phyloP scores from a whole-genome alignment of 1,140 invertebrate species.

The Potamilus streckersoni region DNA sequence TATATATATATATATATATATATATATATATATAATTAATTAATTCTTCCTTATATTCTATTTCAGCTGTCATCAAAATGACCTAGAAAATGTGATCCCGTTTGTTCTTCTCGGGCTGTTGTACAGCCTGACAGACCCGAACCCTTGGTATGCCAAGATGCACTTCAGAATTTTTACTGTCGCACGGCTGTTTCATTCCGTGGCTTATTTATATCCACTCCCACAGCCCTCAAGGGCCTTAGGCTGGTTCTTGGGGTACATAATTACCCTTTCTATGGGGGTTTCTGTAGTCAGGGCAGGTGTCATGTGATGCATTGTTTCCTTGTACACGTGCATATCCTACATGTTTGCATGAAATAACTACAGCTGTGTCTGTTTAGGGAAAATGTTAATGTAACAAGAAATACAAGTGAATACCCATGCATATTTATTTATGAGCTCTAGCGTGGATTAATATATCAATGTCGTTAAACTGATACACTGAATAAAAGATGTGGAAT shows the following conservation, averaged over 20 bases:
- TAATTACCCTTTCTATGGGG: slow-evolving; percentile 71
- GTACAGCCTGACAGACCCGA: slow-evolving; percentile 74
- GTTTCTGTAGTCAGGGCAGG: slow-evolving; percentile 2
- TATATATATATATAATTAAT: too few relatives aligned
- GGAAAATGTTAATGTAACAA: too few relatives aligned
- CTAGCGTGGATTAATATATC: too few relatives aligned
- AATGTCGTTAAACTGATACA: too few relatives aligned
- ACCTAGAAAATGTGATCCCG: slow-evolving; percentile 77
- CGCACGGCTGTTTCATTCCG: slow-evolving; percentile 72
- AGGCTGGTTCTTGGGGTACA: slow-evolving; percentile 69
- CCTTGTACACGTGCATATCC: too few relatives aligned
- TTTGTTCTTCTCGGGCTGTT: slow-evolving; percentile 75
- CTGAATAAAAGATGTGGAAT: too few relatives aligned
- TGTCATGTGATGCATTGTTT: too few relatives aligned
- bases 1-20: too few relatives aligned
- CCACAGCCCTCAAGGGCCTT: slow-evolving; percentile 73
- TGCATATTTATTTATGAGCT: too few relatives aligned
- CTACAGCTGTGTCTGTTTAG: too few relatives aligned
- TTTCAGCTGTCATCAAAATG: slow-evolving; percentile 77
- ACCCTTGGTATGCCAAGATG: slow-evolving; percentile 20
- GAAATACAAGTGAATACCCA: too few relatives aligned
- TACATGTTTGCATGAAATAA: too few relatives aligned
- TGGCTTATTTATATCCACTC: slow-evolving; percentile 71
- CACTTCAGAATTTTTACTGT: slow-evolving; percentile 73
- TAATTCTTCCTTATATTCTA: slow-evolving; percentile 8